phyloP scores from a whole-genome alignment of 2,113 vertebrate genomes.

The Dicaeum eximium region DNA sequence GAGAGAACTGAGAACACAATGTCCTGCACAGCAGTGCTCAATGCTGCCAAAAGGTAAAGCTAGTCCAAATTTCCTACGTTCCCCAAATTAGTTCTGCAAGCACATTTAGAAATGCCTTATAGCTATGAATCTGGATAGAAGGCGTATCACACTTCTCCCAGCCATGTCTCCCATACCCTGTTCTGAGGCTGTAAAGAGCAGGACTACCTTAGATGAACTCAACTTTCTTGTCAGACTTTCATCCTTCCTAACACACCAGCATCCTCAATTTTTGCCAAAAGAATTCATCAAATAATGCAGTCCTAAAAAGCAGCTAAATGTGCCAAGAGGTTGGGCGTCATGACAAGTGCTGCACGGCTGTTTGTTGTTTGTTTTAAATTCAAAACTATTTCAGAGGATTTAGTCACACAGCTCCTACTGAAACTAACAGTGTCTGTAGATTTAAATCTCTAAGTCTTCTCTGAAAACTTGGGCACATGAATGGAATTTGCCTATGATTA shows the following conservation, averaged over 20 bases:
- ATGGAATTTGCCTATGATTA: conserved; percentile 26
- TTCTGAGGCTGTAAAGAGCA: not conserved
- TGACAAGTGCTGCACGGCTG: not conserved
- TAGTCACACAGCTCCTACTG: not conserved
- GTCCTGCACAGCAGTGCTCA: not conserved
- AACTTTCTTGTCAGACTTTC: not conserved
- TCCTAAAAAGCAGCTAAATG: not conserved
- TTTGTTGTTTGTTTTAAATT: not conserved
- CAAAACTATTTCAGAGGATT: not conserved
- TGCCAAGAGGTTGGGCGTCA: not conserved
- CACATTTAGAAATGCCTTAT: not conserved
- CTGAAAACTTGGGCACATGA: not conserved
- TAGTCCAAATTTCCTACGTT: not conserved
- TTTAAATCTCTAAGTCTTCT: not conserved
- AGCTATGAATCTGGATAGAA: not conserved
- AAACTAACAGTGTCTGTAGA: not conserved
- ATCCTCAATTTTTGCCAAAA: not conserved
- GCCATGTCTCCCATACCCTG: not conserved
- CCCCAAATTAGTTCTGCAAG: not conserved
- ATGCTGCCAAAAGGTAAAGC: not conserved
- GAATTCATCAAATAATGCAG: not conserved
- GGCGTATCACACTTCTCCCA: not conserved
- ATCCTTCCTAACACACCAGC: not conserved
- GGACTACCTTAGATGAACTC: not conserved
- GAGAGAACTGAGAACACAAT: not conserved